These are phyloP conservation scores for Lasiurus cinereus DNA, from an alignment of 2,113 vertebrate species.

Conservation along the genomic window DNA sequence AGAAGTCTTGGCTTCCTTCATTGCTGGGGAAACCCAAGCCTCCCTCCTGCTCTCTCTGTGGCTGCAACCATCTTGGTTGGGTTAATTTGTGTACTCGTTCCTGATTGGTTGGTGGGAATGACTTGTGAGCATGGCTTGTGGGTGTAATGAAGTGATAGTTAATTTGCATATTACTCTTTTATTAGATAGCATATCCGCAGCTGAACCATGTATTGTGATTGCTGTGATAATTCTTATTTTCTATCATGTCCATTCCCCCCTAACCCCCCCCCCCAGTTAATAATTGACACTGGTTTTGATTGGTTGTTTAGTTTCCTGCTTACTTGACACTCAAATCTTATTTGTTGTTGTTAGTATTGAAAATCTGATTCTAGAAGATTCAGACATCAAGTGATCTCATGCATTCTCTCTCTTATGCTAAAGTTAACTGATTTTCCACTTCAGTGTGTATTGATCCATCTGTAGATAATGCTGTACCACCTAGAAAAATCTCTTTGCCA, in stretches of 20 bases:
- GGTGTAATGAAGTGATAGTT: too few species aligned
- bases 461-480: not conserved
- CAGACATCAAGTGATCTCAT: not conserved
- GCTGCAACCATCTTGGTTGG: too few species aligned
- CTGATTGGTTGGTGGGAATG: too few species aligned
- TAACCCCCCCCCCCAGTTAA: not conserved
- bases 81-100: too few species aligned
- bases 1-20: too few species aligned
- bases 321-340: not conserved
- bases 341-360: not conserved
- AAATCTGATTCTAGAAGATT: not conserved
- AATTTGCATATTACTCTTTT: too few species aligned
- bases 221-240: not conserved
- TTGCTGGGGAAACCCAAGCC: too few species aligned
- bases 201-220: not conserved
- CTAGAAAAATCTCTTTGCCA: not conserved
- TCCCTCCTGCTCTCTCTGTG: too few species aligned
- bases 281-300: not conserved
- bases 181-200: not conserved
- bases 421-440: not conserved
- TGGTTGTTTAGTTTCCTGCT: not conserved
- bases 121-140: too few species aligned
- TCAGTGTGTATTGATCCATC: accelerated
- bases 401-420: not conserved
- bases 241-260: not conserved